A percentile compares a stretch with the other conserved stretches of the same genome.
These are phyloP conservation scores for Patella depressa DNA, from an alignment of 2,888 invertebrate species.

Conservation along the genomic window DNA sequence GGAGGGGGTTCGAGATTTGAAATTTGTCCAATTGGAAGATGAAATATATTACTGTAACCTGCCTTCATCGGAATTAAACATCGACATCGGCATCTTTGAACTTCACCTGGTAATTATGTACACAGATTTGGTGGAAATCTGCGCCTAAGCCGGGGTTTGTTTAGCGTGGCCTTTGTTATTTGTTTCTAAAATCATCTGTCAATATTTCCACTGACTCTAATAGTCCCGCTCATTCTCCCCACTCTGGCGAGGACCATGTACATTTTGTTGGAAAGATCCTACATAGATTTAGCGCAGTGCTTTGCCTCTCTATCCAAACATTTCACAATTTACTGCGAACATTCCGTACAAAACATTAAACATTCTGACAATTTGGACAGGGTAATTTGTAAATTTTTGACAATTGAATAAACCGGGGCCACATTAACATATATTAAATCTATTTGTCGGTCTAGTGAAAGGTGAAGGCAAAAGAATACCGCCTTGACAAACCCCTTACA, in stretches of 20 bases:
- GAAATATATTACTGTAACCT: too few species aligned
- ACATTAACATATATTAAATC: neutral
- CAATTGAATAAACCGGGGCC: conserved; percentile 2
- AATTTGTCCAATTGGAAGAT: too few species aligned
- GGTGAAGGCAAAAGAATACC: neutral
- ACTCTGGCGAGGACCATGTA: neutral
- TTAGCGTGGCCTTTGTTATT: conserved; percentile 8
- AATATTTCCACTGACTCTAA: conserved; percentile 1
- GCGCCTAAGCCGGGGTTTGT: neutral
- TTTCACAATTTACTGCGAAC: conserved; percentile 18
- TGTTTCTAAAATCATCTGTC: conserved; percentile 11
- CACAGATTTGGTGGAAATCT: conserved; percentile 4
- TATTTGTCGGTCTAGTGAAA: too few species aligned
- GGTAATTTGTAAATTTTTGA: conserved; percentile 7
- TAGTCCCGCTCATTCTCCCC: neutral
- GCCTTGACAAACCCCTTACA: neutral
- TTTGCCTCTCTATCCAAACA: conserved; percentile 14
- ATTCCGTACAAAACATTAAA: conserved; percentile 22
- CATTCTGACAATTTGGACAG: conserved; percentile 13
- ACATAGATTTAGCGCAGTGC: too few species aligned
- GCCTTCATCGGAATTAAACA: too few species aligned
- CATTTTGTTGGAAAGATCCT: neutral
- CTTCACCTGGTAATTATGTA: conserved; percentile 1
- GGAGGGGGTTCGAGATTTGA: too few species aligned
- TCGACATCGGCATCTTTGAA: neutral